These are phyloP conservation scores for Xestia c-nigrum DNA, from an alignment of 2,888 invertebrate genomes.

Conservation along the genomic window DNA sequence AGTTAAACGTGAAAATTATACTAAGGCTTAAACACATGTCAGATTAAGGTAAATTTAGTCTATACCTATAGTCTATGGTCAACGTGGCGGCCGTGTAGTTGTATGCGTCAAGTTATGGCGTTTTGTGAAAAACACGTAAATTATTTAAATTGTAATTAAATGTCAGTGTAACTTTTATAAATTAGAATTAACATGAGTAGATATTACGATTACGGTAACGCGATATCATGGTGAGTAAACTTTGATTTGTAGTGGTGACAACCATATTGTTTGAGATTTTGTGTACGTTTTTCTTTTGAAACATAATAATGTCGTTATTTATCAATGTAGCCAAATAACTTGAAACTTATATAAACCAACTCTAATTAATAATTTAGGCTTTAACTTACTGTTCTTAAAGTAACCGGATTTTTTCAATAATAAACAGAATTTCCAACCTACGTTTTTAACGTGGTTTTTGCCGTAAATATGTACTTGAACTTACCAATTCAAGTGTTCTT, in stretches of 20 bases:
- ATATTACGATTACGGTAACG: conserved; percentile 90
- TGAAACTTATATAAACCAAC: conserved; percentile 18
- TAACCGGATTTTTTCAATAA: conserved; percentile 55
- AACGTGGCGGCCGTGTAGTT: conserved; percentile 84
- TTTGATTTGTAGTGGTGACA: conserved; percentile 76
- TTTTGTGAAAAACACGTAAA: conserved; percentile 83
- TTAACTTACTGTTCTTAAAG: conserved; percentile 11
- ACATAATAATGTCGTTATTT: conserved; percentile 60
- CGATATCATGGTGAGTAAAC: conserved; percentile 89
- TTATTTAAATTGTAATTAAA: conserved; percentile 78
- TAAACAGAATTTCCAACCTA: conserved; percentile 51
- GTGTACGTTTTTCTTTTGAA: conserved; percentile 81
- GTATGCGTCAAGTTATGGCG: conserved; percentile 86
- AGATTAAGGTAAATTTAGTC: conserved; percentile 72
- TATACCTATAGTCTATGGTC: too few species aligned
- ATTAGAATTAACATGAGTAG: conserved; percentile 88
- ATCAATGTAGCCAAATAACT: conserved; percentile 28
- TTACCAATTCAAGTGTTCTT: conserved; percentile 6
- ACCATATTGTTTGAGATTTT: conserved; percentile 85
- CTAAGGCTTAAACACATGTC: conserved; percentile 69
- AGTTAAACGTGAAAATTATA: conserved; percentile 2
- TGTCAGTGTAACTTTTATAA: conserved; percentile 79
- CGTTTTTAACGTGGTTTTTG: conserved; percentile 63
- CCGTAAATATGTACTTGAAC: conserved; percentile 19
- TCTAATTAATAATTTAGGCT: conserved; percentile 15